Evolutionary conservation across 2,113 vertebrate genomes (phyloP), one percentile per base, ranked within the genome.

Genomic region (Acanthisitta chloris): DNA sequence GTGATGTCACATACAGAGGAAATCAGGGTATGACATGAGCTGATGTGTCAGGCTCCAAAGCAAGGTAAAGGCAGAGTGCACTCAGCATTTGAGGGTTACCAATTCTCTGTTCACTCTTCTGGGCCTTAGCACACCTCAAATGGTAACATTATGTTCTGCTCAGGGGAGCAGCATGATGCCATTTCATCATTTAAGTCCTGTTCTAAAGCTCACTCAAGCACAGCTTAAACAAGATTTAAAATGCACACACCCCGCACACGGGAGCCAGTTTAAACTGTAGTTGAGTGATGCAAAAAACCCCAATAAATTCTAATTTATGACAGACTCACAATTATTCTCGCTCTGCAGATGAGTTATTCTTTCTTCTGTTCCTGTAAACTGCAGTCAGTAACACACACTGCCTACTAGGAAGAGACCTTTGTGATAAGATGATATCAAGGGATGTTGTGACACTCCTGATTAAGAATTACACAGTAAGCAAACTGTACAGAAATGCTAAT

Each of bases 401-500:
- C 64, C 74, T 82, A 83, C 58, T 55, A 86, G 0, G 49, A 94
- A 80, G 76, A 89, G 67, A 94, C 79, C 45, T 95, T 79, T 83
- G 74, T 93, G 90, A 81, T 88, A 94, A 80, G 81, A 95, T 77
- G 62, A 36, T 88, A 96, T 61, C 89, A 91, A 94, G 79, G 64
- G 66, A 96, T 88, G 92, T 77, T 96, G 78, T 96, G 93, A 92
- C 85, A 94, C 49, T 77, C 52, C 72, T 88, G 64, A 95, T 96
- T 96, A 96, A 88, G 90, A 93, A 95, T 58, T 94, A 94, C 46
- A 95, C 29, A 76, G 78, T 73, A 94, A 91, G 81, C 79, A 96
- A 96, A 95, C 79, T 46, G 58, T 43, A 95, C 59, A 77, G 78
- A 94, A 91, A 95, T 92, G 93, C 36, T 92, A 80, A 90, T 96